Conservation (phyloP, 2,113 vertebrate genomes). For the Pycnonotus jocosus region DNA sequence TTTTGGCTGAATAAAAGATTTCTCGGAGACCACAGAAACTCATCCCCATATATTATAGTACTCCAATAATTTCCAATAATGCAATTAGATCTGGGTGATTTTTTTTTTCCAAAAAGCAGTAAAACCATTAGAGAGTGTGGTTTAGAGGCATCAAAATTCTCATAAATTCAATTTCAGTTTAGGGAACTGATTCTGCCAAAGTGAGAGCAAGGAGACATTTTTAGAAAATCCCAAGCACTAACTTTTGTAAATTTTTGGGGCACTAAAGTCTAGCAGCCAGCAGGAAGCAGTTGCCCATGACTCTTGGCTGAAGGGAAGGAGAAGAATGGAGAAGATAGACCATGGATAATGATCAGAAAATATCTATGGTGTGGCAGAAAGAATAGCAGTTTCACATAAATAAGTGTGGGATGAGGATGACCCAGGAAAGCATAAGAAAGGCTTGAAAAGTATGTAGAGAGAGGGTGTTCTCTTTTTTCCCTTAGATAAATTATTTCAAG, state of each 20-base stretch:
- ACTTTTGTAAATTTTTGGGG: neutral
- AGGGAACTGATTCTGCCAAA: neutral
- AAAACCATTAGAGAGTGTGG: neutral
- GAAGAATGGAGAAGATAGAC: neutral
- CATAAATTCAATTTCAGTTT: neutral
- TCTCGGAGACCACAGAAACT: neutral
- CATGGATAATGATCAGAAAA: neutral
- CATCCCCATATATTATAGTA: neutral
- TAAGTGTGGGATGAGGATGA: neutral
- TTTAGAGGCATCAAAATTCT: neutral
- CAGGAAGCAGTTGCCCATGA: fast-evolving
- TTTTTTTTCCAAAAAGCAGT: neutral
- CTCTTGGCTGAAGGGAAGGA: neutral
- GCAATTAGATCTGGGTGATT: neutral
- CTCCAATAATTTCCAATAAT: neutral
- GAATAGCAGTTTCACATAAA: neutral
- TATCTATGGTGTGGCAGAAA: neutral
- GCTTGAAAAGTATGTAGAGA: neutral
- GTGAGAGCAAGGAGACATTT: neutral
- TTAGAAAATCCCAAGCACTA: neutral
- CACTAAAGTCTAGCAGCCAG: neutral
- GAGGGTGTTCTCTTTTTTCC: neutral
- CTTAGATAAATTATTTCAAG: neutral
- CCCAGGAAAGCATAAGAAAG: neutral
- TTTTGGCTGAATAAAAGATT: conserved; percentile 5